Evolutionary conservation across 1,140 invertebrate genomes (phyloP), one percentile per base, ranked within the genome.

Genomic region (Drosophila ficusphila): DNA sequence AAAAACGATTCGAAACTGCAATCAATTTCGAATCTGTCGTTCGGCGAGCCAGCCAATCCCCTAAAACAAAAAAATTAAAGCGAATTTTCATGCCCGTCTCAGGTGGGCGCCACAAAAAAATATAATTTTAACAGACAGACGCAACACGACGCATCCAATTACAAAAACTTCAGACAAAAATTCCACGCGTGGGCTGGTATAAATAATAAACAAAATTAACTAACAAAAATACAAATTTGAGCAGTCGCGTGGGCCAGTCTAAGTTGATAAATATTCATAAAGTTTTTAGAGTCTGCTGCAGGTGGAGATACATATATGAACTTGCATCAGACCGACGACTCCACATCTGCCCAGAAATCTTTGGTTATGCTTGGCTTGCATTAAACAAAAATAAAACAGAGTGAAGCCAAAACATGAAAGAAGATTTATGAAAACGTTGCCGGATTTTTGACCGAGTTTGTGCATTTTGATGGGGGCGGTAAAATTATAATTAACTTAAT

Each of bases 401-500:
- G 49, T 42, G 56, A 54, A 52, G 41, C 7, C 49, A 54, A 64
- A 44, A 58, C 39, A 46, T 72, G 38, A 70, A 48, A 56, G 49
- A 79, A 62, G 70, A 85, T 83, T 64, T 81, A 76, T 86, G 69
- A 39, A 74, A 53, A 38, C 52, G 19, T 56, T 46, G 39, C 42
- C 27, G 49, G 21, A 68, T 61, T 79, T 44, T 58, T 82, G 74
- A 74, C 78, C 78, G 76, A 83, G 53, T 65, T 85, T 41, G 41
- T 47, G 54, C 42, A 48, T 73, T 72, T 61, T 36, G 54, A 29
- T 41, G 44, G 64, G 36, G 76, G 79, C 67, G 72, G 70, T 81
- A 73, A 65, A 86, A 86, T 73, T 73, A 85, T 86, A 85, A 85
- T 85, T 79, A 86, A 85, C 72, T 85, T 85, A 85, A 85, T 85